Conservation (phyloP, 1,140 invertebrate species). For the Cephus cinctus region DNA sequence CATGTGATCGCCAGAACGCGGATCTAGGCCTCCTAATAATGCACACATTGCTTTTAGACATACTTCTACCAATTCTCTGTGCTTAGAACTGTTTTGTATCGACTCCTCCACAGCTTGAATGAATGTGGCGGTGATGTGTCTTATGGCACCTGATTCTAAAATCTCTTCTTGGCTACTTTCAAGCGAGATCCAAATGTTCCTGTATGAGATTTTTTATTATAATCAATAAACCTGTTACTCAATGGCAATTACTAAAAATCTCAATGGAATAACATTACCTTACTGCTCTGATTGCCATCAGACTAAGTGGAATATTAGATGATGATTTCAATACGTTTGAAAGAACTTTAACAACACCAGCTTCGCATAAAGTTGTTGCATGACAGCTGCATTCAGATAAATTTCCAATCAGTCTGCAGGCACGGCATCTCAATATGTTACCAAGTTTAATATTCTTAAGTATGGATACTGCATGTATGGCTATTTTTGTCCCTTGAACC, state of each 20-base stretch:
- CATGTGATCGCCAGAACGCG: slow-evolving; percentile 34
- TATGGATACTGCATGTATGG: slow-evolving; percentile 32
- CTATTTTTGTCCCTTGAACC: slow-evolving; percentile 36
- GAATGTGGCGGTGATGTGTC: slow-evolving; percentile 31
- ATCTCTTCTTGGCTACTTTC: slow-evolving; percentile 37
- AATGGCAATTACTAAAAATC: neutral
- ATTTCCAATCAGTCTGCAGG: slow-evolving; percentile 46
- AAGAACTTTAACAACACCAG: slow-evolving; percentile 29
- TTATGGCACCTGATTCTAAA: slow-evolving; percentile 29
- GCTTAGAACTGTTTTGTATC: too few relatives aligned
- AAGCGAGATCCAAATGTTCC: slow-evolving; percentile 42
- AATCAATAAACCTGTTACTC: neutral
- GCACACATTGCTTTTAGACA: slow-evolving; percentile 44
- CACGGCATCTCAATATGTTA: slow-evolving; percentile 37
- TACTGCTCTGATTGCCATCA: slow-evolving; percentile 42
- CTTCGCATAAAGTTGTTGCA: slow-evolving; percentile 36
- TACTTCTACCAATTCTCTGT: slow-evolving; percentile 29
- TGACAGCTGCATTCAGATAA: slow-evolving; percentile 38
- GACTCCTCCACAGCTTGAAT: slow-evolving; percentile 19
- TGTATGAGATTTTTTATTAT: slow-evolving; percentile 19
- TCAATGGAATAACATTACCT: slow-evolving; percentile 25
- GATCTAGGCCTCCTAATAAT: slow-evolving; percentile 28
- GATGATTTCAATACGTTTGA: slow-evolving; percentile 26
- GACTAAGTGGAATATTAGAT: slow-evolving; percentile 30
- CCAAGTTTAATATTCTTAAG: slow-evolving; percentile 33